Evolutionary conservation across 2,888 invertebrate species (phyloP), one percentile per base, ranked within the genome.

Genomic region (Nemurella pictetii): DNA sequence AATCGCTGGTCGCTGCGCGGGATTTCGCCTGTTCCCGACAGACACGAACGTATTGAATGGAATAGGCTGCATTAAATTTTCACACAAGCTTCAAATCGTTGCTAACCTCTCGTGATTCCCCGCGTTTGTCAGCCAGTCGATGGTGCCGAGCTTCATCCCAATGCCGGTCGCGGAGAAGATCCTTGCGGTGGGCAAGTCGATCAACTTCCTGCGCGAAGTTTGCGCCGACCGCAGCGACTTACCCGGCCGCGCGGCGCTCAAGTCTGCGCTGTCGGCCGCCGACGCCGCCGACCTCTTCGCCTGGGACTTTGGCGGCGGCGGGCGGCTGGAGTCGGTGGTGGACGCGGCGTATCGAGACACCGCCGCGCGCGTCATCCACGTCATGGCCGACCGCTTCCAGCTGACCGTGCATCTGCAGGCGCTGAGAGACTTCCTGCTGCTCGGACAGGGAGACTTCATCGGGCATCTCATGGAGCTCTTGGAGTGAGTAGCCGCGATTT

Each of bases 391-490:
- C 87, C 96, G 97, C 88, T 98, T 97, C 91, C 95, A 96, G 89
- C 93, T 99, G 87, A 92, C 97, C 88, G 96, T 97, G 90, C 98
- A 99, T 91, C 92, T 99, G 83, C 95, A 96, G 88, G 98, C 98
- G 28, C 95, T 98, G 90, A 93, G 98, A 87, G 94, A 96, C 85
- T 99, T 98, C 91, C 91, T 99, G 88, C 92, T 99, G 84, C 93
- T 99, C 20, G 98, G 98, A 20, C 98, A 99, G 92, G 99, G 99
- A 0, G 98, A 99, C 91, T 98, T 99, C 90, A 97, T 98, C 88
- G 94, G 96, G 89, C 96, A 98, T 89, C 93, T 99, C 84, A 95
- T 99, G 94, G 97, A 98, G 88, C 92, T 98, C 86, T 91, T 99
- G 86, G 96, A 96, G 97, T 97, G 91, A 92, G 94, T 92, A 77